Evolutionary conservation across 2,888 invertebrate genomes (phyloP).

Genomic region (Ophioninae sp.): DNA sequence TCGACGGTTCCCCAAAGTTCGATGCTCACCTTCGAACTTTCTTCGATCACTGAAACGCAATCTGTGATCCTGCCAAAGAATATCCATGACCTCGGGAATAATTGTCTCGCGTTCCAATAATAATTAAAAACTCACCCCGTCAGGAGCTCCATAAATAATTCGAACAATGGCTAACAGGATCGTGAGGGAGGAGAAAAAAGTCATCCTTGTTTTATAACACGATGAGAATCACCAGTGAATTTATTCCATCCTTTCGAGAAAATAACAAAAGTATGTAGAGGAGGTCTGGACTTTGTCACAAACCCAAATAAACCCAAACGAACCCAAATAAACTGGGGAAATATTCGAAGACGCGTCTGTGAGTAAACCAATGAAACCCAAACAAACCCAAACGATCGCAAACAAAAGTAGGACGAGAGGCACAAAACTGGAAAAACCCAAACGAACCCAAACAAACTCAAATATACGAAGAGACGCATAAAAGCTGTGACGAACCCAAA

Average conservation of each 20-base stretch:
- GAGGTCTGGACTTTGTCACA: background rate
- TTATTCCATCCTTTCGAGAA: background rate
- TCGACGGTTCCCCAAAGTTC: conserved; percentile 32
- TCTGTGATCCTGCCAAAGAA: conserved; percentile 39
- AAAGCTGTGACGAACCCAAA: too few relatives aligned
- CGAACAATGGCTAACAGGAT: conserved; percentile 23
- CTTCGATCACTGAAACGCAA: conserved; percentile 48
- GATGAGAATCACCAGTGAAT: background rate
- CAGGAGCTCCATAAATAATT: conserved; percentile 39
- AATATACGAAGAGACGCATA: too few relatives aligned
- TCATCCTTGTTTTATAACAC: conserved; percentile 24
- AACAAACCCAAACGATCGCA: too few relatives aligned
- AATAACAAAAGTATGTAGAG: background rate
- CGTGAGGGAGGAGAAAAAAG: conserved; percentile 4
- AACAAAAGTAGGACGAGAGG: too few relatives aligned
- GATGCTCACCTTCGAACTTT: conserved; percentile 33
- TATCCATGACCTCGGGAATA: background rate
- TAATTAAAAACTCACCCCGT: conserved; percentile 17
- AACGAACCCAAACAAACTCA: too few relatives aligned
- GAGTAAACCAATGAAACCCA: too few relatives aligned
- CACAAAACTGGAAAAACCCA: too few relatives aligned
- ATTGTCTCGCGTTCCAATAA: background rate
- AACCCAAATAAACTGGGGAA: too few relatives aligned
- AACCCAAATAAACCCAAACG: background rate
- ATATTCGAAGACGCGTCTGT: too few relatives aligned